These are phyloP conservation scores for Columba janthina DNA, from an alignment of 2,113 vertebrate species.

Conservation along the genomic window DNA sequence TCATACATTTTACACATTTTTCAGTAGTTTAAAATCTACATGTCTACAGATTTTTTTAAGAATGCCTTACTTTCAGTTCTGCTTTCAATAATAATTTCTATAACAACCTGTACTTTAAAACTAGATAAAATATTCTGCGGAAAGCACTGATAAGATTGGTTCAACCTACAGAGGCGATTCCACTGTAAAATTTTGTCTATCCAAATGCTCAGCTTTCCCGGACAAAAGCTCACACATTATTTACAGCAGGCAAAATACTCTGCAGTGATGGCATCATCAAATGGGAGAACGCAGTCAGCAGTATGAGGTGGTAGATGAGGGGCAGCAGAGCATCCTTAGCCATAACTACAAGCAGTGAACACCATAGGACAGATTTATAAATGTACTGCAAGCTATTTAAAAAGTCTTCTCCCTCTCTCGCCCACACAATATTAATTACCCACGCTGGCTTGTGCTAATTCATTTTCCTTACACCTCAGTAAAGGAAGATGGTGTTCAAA, in stretches of 20 bases:
- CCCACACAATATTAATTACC: constrained; percentile 62
- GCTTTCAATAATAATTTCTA: background rate
- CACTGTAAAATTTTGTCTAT: background rate
- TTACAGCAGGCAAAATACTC: background rate
- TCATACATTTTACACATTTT: background rate
- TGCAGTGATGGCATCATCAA: background rate
- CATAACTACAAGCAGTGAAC: constrained; percentile 17
- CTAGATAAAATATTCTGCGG: background rate
- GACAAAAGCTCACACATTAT: background rate
- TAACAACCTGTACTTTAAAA: background rate
- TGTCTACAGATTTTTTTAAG: background rate
- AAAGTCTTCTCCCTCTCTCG: constrained; percentile 22
- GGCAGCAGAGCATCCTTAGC: constrained; percentile 1
- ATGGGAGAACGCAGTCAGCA: background rate
- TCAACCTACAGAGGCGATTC: background rate
- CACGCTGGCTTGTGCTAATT: constrained; percentile 3
- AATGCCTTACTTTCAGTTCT: background rate
- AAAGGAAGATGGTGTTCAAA: constrained; percentile 30
- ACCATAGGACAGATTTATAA: constrained; percentile 21
- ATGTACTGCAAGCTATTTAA: constrained; percentile 23
- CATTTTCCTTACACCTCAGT: constrained; percentile 39
- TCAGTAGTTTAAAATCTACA: background rate
- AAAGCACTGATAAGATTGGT: background rate
- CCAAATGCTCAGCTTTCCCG: background rate
- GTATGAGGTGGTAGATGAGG: background rate